Base-by-base conservation (phyloP, 2,113 vertebrate genomes). In the Nibea albiflora region DNA sequence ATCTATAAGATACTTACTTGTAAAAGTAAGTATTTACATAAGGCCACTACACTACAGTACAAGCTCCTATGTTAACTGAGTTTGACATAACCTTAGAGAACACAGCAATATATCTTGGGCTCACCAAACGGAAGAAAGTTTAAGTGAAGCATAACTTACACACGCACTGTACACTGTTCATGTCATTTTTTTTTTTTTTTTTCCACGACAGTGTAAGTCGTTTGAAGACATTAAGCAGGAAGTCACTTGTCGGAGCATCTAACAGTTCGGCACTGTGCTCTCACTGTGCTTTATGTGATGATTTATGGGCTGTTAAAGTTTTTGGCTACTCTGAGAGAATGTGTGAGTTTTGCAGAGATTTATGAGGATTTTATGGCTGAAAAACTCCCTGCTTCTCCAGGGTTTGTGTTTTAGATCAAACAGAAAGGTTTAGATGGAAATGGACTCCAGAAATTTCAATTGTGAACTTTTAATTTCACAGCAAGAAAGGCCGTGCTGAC, bases 171-270 rank as follows among this genome's bases (percentile, higher is more conserved):
- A 9, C 28, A 42, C 63, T 61, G 14, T 11, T 3, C 65, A 52
- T 28, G 22, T 66, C 6, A 10, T 17, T 47, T 31, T 47, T 65
- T 11, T 20, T 39, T 39, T 39, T 39, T 31, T 35, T 35, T 6
- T 35, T 26, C 24, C 20, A 31, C 31, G 63, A 26, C 15, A 31
- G 16, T 46, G 44, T 47, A 46, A 67, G 64, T 72, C 50, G 44
- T 71, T 64, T 67, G 26, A 67, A 46, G 74, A 76, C 44, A 49
- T 62, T 81, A 4, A 73, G 47, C 54, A 68, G 75, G 73, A 81
- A 77, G 63, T 26, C 3, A 2, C 39, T 57, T 12, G 66, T 35
- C 62, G 19, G 35, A 65, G 35, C 44, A 11, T 31, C 46, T 73
- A 65, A 26, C 79, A 62, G 79, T 63, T 68, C 49, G 1, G 44